These are phyloP conservation scores for Sitophilus oryzae DNA, from an alignment of 1,140 invertebrate genomes.

Conservation along the genomic window DNA sequence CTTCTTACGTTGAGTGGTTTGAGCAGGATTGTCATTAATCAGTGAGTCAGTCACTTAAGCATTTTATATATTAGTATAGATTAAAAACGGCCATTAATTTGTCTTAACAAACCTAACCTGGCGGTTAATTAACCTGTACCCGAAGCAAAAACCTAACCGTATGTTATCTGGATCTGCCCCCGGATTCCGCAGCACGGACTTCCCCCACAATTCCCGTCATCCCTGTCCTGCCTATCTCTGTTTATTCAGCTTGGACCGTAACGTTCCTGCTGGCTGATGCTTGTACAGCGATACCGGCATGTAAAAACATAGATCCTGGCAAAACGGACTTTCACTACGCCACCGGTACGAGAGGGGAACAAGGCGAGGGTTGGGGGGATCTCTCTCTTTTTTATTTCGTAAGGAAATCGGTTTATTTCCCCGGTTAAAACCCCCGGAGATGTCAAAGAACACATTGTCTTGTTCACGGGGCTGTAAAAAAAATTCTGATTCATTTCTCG, in stretches of 20 bases:
- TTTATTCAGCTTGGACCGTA: slow-evolving; percentile 27
- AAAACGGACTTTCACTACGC: not conserved
- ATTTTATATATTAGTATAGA: no score
- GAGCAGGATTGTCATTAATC: no score
- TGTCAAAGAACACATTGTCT: slow-evolving; percentile 5
- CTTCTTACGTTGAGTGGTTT: no score
- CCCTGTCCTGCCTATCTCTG: slow-evolving; percentile 35
- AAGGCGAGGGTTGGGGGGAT: slow-evolving; percentile 1
- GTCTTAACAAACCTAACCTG: not conserved
- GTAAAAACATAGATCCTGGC: slow-evolving; percentile 21
- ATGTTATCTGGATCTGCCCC: slow-evolving; percentile 11
- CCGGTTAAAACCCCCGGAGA: slow-evolving; percentile 1
- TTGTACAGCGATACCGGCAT: slow-evolving; percentile 24
- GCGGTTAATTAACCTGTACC: slow-evolving; percentile 17
- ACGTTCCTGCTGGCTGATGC: slow-evolving; percentile 17
- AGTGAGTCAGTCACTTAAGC: no score
- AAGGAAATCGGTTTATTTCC: slow-evolving; percentile 6
- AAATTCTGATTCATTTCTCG: not conserved
- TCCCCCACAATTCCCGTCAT: slow-evolving; percentile 13
- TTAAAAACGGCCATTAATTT: not conserved
- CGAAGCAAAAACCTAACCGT: slow-evolving; percentile 10
- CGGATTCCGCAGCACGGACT: slow-evolving; percentile 9
- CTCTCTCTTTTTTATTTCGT: no score
- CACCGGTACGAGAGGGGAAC: not conserved
- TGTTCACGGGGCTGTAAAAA: not conserved